Percentiles rank a stretch among this genome's conserved stretches.
Evolutionary conservation across 2,888 invertebrate species (phyloP).

Genomic region (Plemyria rubiginata): DNA sequence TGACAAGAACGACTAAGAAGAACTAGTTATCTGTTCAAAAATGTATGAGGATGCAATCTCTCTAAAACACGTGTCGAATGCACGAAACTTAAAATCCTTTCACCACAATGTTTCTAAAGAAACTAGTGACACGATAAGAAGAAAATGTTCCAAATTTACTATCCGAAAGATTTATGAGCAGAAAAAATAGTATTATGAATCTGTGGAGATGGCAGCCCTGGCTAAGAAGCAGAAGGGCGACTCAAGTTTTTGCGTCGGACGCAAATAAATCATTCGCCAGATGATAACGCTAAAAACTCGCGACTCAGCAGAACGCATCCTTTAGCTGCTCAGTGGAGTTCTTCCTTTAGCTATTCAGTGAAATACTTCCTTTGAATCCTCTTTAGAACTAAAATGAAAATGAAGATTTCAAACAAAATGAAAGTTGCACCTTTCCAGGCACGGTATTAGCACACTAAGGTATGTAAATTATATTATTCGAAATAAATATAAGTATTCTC

Average conservation of each 20-base stretch:
- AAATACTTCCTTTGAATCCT: not conserved
- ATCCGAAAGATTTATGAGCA: constrained; percentile 1
- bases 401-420: not conserved
- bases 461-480: no score
- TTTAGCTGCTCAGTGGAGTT: constrained; percentile 11
- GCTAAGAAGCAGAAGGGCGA: not conserved
- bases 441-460: no score
- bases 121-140: not conserved
- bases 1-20: no score
- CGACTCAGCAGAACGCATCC: constrained; percentile 6
- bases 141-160: not conserved
- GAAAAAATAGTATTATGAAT: not conserved
- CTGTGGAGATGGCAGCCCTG: constrained; percentile 4
- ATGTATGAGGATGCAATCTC: no score
- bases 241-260: constrained; percentile 30
- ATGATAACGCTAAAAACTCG: constrained; percentile 27
- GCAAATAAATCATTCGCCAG: constrained; percentile 29
- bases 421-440: no score
- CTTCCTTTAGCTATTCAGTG: constrained; percentile 2
- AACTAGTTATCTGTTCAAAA: no score
- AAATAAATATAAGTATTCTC: no score
- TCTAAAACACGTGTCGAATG: no score
- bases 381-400: not conserved
- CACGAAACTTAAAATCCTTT: no score
- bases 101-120: no score